Evolutionary conservation across 2,888 invertebrate genomes (phyloP).

Genomic region (Dione vanillae): DNA sequence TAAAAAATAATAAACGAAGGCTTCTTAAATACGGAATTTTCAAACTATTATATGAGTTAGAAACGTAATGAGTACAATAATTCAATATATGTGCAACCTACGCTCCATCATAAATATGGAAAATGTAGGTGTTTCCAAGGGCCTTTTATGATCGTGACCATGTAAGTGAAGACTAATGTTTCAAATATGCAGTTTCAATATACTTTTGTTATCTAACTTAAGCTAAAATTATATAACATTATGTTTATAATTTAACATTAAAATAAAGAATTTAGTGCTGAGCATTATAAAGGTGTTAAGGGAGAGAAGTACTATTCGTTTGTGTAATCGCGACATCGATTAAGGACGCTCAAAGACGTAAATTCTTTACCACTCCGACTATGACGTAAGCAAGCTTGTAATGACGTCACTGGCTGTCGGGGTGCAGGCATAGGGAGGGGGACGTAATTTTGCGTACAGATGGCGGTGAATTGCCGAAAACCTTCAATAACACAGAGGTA

Average conservation of each 20-base stretch:
- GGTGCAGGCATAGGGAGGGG: constrained; percentile 57
- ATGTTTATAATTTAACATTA: neutral
- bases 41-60: neutral
- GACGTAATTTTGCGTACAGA: constrained; percentile 75
- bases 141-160: constrained; percentile 1
- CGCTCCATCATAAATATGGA: constrained; percentile 13
- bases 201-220: neutral
- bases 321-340: constrained; percentile 59
- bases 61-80: neutral
- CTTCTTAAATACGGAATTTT: neutral
- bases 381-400: constrained; percentile 74
- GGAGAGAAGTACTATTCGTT: constrained; percentile 8
- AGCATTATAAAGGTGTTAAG: neutral
- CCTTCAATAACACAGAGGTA: constrained; percentile 49
- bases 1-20: neutral
- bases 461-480: constrained; percentile 69
- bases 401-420: constrained; percentile 72
- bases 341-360: constrained; percentile 65
- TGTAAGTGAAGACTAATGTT: neutral
- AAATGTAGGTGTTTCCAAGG: constrained; percentile 17
- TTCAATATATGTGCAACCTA: constrained; percentile 23
- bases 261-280: neutral
- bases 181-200: neutral
- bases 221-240: too few species aligned
- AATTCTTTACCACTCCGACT: constrained; percentile 70